phyloP scores from a whole-genome alignment of 2,888 invertebrate genomes.

The Dryadula phaetusa region DNA sequence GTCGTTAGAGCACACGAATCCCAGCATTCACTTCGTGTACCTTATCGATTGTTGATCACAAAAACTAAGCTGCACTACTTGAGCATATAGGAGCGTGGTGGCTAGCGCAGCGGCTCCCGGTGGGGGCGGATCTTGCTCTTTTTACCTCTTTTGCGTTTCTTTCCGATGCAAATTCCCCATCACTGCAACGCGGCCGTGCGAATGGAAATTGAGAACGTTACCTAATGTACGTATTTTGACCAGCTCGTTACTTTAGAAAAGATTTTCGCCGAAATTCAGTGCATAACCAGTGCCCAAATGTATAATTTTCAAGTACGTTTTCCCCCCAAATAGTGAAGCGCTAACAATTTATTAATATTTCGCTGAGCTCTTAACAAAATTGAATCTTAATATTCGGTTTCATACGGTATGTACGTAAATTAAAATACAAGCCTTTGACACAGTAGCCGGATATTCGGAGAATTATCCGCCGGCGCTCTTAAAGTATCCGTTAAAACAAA shows the following conservation, averaged over 20 bases:
- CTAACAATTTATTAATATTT: conserved; percentile 14
- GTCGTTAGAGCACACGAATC: conserved; percentile 1
- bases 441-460: conserved; percentile 37
- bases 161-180: conserved; percentile 74
- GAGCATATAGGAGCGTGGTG: conserved; percentile 40
- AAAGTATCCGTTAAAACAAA: conserved; percentile 42
- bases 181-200: conserved; percentile 56
- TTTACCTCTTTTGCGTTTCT: conserved; percentile 76
- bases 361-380: conserved; percentile 18
- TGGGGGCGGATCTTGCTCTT: conserved; percentile 59
- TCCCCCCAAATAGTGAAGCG: conserved; percentile 4
- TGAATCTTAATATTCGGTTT: conserved; percentile 25
- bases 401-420: conserved; percentile 26
- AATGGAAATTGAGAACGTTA: conserved; percentile 72
- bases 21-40: conserved; percentile 16
- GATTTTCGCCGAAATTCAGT: conserved; percentile 18
- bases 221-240: conserved; percentile 58
- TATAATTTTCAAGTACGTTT: not conserved
- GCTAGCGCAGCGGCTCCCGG: conserved; percentile 36
- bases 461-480: conserved; percentile 38
- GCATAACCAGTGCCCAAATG: not conserved
- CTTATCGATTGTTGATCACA: conserved; percentile 42
- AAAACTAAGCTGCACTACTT: conserved; percentile 30
- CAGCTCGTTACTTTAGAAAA: conserved; percentile 38
- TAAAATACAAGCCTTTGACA: conserved; percentile 40